These are phyloP conservation scores for Dichetophora obliterata DNA, from an alignment of 2,888 invertebrate genomes.

Conservation along the genomic window DNA sequence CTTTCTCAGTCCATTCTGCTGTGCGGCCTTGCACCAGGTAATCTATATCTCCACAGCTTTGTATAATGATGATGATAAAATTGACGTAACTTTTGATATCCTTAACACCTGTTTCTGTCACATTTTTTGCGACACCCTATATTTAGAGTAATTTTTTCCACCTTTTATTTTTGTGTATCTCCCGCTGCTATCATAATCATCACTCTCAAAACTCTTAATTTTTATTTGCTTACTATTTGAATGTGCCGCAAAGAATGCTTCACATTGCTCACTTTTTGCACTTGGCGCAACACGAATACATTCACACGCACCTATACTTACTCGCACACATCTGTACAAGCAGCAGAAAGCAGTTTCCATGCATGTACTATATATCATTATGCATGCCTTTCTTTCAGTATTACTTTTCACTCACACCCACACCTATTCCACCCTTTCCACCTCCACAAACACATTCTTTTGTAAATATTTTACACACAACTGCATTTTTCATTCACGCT, in stretches of 20 bases:
- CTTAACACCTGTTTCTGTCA: neutral
- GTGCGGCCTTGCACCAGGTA: too few relatives aligned
- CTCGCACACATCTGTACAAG: neutral
- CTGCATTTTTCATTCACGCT: constrained; percentile 37
- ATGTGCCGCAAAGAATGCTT: constrained; percentile 29
- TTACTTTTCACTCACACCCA: neutral
- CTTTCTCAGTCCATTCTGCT: too few relatives aligned
- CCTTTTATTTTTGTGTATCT: neutral
- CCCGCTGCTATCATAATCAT: neutral
- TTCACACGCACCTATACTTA: neutral
- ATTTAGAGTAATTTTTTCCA: neutral
- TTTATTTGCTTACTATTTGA: constrained; percentile 17
- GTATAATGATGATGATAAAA: too few relatives aligned
- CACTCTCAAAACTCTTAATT: neutral
- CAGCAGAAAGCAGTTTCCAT: neutral
- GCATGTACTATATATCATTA: neutral
- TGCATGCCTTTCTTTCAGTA: neutral
- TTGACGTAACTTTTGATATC: too few relatives aligned
- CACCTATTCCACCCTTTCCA: too few relatives aligned
- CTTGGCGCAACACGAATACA: neutral
- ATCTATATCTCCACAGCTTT: too few relatives aligned
- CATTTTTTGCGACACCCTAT: neutral
- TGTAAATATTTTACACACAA: constrained; percentile 38
- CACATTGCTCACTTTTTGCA: constrained; percentile 24
- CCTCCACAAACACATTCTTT: neutral